These are phyloP conservation scores for Mormyrus lacerda DNA, from an alignment of 2,113 vertebrate species.

Conservation along the genomic window DNA sequence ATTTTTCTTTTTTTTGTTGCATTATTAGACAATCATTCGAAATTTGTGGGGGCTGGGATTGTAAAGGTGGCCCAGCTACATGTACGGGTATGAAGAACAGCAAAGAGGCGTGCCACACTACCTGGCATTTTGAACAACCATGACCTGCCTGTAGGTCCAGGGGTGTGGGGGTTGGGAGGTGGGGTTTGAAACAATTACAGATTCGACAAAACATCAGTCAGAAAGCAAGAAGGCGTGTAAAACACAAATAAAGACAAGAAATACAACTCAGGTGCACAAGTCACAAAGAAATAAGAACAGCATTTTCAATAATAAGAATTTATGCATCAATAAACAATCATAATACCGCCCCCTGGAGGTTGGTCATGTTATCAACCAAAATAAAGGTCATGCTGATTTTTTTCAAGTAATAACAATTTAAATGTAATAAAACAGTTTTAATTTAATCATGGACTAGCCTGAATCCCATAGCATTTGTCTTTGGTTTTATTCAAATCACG, in stretches of 20 bases:
- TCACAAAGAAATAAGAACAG: slow-evolving; percentile 6
- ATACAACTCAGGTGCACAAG: slow-evolving; percentile 40
- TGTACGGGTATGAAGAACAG: slow-evolving; percentile 13
- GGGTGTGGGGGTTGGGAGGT: slow-evolving; percentile 49
- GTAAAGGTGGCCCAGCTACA: neutral
- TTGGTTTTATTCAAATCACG: neutral
- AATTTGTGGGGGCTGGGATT: neutral
- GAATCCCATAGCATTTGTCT: neutral
- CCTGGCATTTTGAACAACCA: slow-evolving; percentile 99
- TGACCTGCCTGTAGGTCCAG: slow-evolving; percentile 94
- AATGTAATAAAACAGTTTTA: slow-evolving; percentile 11
- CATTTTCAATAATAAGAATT: slow-evolving; percentile 20
- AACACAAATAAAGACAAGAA: slow-evolving; percentile 43
- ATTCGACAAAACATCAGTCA: slow-evolving; percentile 54
- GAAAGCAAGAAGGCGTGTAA: slow-evolving; percentile 54
- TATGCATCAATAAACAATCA: neutral
- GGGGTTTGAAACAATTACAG: slow-evolving; percentile 62
- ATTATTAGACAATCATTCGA: slow-evolving; percentile 25
- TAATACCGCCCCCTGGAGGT: neutral
- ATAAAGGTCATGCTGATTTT: neutral
- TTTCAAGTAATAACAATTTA: slow-evolving; percentile 18
- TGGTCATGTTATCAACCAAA: neutral
- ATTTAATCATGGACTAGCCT: slow-evolving; percentile 13
- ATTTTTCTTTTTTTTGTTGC: neutral
- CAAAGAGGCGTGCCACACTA: slow-evolving; percentile 63